Conservation (phyloP, 1,140 invertebrate species). For the Diachasmimorpha longicaudata region DNA sequence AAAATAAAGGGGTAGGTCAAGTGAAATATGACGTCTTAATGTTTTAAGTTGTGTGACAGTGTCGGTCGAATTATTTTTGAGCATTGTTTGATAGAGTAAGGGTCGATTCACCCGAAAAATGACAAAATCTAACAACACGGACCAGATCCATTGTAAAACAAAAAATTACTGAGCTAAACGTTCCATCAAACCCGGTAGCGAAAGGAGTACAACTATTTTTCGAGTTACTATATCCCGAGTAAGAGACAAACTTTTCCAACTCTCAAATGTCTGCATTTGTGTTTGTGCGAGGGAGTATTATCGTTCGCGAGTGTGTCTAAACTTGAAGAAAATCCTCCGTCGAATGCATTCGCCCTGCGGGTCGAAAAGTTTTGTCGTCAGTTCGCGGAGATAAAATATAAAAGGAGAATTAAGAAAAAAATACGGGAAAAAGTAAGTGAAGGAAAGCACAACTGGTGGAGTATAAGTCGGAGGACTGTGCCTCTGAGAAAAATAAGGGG, state of each 20-base stretch:
- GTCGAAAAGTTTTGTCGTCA: slow-evolving; percentile 33
- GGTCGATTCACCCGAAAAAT: too few species aligned
- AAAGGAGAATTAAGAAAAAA: slow-evolving; percentile 6
- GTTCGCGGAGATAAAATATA: slow-evolving; percentile 19
- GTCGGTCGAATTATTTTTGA: too few species aligned
- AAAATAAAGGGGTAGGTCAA: too few species aligned
- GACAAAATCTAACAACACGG: too few species aligned
- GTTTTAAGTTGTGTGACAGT: too few species aligned
- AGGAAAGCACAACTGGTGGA: slow-evolving; percentile 2
- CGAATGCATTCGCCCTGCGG: slow-evolving; percentile 29
- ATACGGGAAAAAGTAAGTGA: slow-evolving; percentile 15
- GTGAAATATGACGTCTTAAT: too few species aligned
- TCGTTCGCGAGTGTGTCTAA: slow-evolving; percentile 10
- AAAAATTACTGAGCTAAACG: background rate
- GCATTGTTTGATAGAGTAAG: too few species aligned
- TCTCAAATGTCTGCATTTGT: background rate
- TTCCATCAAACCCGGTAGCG: background rate
- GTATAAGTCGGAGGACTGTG: background rate
- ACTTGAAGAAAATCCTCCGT: slow-evolving; percentile 14
- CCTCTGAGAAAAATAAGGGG: background rate
- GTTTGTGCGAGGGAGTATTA: slow-evolving; percentile 14
- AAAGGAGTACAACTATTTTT: background rate
- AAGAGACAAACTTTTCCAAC: slow-evolving; percentile 5
- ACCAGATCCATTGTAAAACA: background rate
- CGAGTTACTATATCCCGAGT: background rate